These are phyloP conservation scores for Tinea semifulvella DNA, from an alignment of 2,888 invertebrate species.

Conservation along the genomic window DNA sequence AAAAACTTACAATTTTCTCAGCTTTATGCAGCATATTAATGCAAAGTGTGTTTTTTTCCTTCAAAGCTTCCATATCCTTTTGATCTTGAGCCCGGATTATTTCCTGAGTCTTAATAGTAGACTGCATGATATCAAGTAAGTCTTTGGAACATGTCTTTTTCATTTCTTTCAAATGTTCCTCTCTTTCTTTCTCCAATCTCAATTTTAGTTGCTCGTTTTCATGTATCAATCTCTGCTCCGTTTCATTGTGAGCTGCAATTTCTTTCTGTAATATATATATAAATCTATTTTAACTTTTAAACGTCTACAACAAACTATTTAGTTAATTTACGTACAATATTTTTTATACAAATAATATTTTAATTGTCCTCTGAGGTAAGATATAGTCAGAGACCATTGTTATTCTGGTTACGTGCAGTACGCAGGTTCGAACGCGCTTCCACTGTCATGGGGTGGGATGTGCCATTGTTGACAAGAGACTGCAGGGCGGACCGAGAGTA, in stretches of 20 bases:
- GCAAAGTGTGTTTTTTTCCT: neutral
- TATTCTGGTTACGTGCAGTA: too few relatives aligned
- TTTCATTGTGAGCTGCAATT: slow-evolving; percentile 46
- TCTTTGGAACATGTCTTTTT: slow-evolving; percentile 54
- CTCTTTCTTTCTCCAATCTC: slow-evolving; percentile 54
- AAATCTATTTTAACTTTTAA: too few relatives aligned
- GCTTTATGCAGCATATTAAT: neutral
- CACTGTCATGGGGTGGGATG: too few relatives aligned
- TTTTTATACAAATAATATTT: too few relatives aligned
- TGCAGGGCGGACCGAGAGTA: too few relatives aligned
- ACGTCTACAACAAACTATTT: too few relatives aligned
- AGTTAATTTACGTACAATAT: too few relatives aligned
- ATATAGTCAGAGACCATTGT: too few relatives aligned
- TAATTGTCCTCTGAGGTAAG: too few relatives aligned
- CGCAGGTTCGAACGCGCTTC: too few relatives aligned
- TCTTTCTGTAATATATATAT: slow-evolving; percentile 31
- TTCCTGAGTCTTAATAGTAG: neutral
- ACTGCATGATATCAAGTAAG: neutral
- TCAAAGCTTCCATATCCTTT: neutral
- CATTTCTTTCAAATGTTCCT: slow-evolving; percentile 55
- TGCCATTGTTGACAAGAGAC: too few relatives aligned
- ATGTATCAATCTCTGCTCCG: slow-evolving; percentile 45
- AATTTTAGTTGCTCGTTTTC: slow-evolving; percentile 55
- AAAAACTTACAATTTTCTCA: neutral
- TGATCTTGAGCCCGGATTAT: neutral